These are phyloP conservation scores for Dicyrtoma fusca DNA, from an alignment of 2,888 invertebrate genomes.

Conservation along the genomic window DNA sequence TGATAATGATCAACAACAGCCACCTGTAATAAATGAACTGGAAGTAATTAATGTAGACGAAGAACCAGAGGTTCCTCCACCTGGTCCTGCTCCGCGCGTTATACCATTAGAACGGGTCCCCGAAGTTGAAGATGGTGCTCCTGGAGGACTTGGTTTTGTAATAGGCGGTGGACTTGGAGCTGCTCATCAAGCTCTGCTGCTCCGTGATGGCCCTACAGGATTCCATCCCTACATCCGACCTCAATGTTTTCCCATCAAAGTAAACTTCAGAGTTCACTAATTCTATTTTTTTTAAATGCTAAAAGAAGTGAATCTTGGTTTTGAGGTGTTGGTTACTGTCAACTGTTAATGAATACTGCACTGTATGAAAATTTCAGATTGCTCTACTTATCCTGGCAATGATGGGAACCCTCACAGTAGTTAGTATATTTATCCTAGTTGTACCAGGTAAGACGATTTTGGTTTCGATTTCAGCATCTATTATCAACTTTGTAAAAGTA, in stretches of 20 bases:
- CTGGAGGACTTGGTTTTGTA: conserved; percentile 41
- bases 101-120: conserved; percentile 14
- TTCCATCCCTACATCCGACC: conserved; percentile 90
- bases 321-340: too few species aligned
- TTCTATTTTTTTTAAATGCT: conserved; percentile 11
- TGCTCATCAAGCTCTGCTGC: conserved; percentile 85
- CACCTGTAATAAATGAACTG: conserved; percentile 15
- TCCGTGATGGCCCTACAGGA: conserved; percentile 78
- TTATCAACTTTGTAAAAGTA: too few species aligned
- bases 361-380: conserved; percentile 59
- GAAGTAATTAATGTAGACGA: conserved; percentile 40
- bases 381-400: conserved; percentile 71
- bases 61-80: conserved; percentile 29
- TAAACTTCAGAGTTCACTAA: too few species aligned
- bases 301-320: not conserved
- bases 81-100: conserved; percentile 25
- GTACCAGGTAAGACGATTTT: conserved; percentile 67
- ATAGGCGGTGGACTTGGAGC: conserved; percentile 68
- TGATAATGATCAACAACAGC: conserved; percentile 10
- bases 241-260: conserved; percentile 71
- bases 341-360: not conserved
- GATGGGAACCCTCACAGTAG: conserved; percentile 80
- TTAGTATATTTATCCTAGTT: conserved; percentile 81
- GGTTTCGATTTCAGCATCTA: too few species aligned
- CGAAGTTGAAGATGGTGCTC: conserved; percentile 20